Evolutionary conservation across 2,797 vertebrate genomes (phyloP).

Genomic region (Thalassophryne amazonica): DNA sequence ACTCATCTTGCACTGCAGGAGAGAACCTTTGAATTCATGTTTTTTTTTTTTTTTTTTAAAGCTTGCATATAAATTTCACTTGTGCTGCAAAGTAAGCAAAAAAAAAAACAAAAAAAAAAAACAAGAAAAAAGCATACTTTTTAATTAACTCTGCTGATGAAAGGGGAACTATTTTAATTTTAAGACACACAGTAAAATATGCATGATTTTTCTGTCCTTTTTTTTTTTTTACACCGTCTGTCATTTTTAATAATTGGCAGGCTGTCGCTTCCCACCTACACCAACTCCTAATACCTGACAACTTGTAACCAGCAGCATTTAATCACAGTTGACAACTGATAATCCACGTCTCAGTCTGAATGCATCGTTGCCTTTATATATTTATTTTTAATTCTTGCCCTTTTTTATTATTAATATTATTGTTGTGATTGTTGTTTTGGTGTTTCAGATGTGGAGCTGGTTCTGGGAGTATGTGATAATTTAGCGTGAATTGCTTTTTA

Average conservation of each 20-base stretch:
- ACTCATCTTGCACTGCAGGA: slow-evolving; percentile 14
- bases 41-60: background rate
- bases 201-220: slow-evolving; percentile 42
- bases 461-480: slow-evolving; percentile 55
- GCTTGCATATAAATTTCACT: slow-evolving; percentile 9
- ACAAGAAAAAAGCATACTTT: background rate
- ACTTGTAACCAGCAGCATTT: slow-evolving; percentile 68
- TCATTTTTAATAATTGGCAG: slow-evolving; percentile 70
- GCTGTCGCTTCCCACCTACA: slow-evolving; percentile 64
- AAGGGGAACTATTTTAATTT: slow-evolving; percentile 42
- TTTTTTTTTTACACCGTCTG: slow-evolving; percentile 47
- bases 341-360: slow-evolving; percentile 58
- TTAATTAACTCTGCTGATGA: slow-evolving; percentile 36
- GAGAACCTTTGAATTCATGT: slow-evolving; percentile 27
- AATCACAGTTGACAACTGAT: slow-evolving; percentile 73
- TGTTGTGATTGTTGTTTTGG: slow-evolving; percentile 21
- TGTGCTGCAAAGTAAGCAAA: slow-evolving; percentile 5
- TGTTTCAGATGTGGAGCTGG: slow-evolving; percentile 26
- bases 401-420: background rate
- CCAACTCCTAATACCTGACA: slow-evolving; percentile 67
- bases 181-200: slow-evolving; percentile 42
- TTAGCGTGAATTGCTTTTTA: slow-evolving; percentile 55
- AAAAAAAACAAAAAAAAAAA: slow-evolving; percentile 3
- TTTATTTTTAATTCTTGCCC: slow-evolving; percentile 2
- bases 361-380: slow-evolving; percentile 46